Percentiles rank a stretch among this genome's conserved stretches.
These are phyloP conservation scores for Leptinotarsa undecemlineata DNA, from an alignment of 1,140 invertebrate genomes.

Conservation along the genomic window DNA sequence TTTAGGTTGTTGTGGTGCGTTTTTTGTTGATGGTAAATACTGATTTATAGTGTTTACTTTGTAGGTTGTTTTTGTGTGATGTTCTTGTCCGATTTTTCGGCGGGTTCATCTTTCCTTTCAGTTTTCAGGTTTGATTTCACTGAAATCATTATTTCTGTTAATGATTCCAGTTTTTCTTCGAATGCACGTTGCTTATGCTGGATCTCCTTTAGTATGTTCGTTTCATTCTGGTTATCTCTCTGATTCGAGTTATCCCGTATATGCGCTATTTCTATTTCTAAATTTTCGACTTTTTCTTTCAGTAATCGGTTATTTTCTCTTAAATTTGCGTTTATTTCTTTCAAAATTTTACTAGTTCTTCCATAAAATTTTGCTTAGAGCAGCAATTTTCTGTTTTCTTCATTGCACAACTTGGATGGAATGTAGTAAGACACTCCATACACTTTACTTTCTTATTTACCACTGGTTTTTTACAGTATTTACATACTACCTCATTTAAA, in stretches of 20 bases:
- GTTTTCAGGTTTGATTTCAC: neutral
- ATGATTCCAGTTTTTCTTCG: neutral
- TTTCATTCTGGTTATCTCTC: neutral
- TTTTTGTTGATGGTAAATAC: too few relatives aligned
- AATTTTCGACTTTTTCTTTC: neutral
- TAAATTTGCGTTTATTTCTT: neutral
- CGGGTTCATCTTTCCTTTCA: too few relatives aligned
- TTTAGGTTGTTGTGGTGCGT: too few relatives aligned
- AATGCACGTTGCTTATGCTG: neutral
- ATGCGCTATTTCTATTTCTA: conserved; percentile 2
- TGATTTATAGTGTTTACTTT: too few relatives aligned
- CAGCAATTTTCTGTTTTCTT: conserved; percentile 9
- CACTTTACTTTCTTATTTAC: conserved; percentile 11
- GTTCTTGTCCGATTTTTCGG: too few relatives aligned
- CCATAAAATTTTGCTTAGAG: neutral
- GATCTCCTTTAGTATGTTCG: neutral
- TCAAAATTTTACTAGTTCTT: neutral
- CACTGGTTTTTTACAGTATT: conserved; percentile 7
- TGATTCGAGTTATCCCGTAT: neutral
- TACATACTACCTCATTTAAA: neutral
- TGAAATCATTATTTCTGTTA: neutral
- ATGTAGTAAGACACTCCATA: neutral
- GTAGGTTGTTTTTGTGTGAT: too few relatives aligned
- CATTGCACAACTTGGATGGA: conserved; percentile 10
- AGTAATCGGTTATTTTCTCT: conserved; percentile 13